Base-by-base conservation (phyloP, 2,797 vertebrate genomes). In the Botia almorhae region DNA sequence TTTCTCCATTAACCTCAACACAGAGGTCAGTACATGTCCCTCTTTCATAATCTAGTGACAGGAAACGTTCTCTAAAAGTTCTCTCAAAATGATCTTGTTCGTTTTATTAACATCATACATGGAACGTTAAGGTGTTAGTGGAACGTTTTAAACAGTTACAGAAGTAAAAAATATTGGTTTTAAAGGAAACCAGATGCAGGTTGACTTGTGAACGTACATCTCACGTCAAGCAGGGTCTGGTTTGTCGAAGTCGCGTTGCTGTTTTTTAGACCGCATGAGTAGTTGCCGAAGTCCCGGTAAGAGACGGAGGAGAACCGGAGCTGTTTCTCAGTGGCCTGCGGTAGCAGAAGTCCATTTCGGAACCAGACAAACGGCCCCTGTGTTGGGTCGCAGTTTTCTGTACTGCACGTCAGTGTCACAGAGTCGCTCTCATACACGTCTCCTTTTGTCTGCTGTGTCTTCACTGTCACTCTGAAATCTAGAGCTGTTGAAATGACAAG, bases 161-260 rank as follows among this genome's bases (percentile, higher is more conserved):
- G 33, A 33, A 33, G 3, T 26, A 26, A 26, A 26, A 26, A 26
- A 26, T 26, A 2, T 26, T 26, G 23, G 23, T 26, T 26, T 26
- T 26, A 26, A 26, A 26, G 23, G 23, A 26, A 26, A 26, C 23
- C 23, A 26, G 23, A 26, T 26, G 23, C 23, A 26, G 23, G 23
- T 26, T 26, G 23, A 26, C 23, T 26, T 26, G 23, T 26, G 23
- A 26, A 82, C 78, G 1, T 77, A 84, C 74, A 81, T 81, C n/a
- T 81, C n/a, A 84, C 69, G 12, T 81, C 78, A 29, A 84, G 82
- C 29, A 68, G 4, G 36, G 64, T 39, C 73, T 68, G 23, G 16
- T 21, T 43, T 26, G 39, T 13, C 3, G 13, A 50, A 26, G 51
- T 29, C 12, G 4, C 19, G 12, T 5, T 14, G 17, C 3, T 53